Evolutionary conservation across 1,140 invertebrate genomes (phyloP).

Genomic region (Zaprionus vittiger): DNA sequence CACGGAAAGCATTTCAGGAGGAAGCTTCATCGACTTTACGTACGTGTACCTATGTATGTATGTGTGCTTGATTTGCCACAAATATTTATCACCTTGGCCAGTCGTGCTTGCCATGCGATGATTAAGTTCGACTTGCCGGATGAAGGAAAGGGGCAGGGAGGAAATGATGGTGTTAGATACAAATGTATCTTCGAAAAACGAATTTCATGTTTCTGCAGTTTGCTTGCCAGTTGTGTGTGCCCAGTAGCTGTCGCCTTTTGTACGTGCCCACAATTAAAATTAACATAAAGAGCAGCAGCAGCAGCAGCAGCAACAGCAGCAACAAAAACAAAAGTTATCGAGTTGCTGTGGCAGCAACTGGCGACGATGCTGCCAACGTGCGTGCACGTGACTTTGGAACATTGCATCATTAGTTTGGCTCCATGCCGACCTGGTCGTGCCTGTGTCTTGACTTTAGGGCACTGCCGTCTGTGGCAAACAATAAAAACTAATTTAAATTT

Average conservation of each 20-base stretch:
- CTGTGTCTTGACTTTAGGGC: not conserved
- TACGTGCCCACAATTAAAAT: slow-evolving; percentile 79
- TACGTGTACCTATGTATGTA: slow-evolving; percentile 2
- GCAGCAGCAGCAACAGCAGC: slow-evolving; percentile 1
- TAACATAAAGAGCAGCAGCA: slow-evolving; percentile 54
- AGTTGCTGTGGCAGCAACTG: slow-evolving; percentile 56
- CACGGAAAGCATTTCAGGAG: slow-evolving; percentile 2
- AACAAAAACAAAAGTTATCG: slow-evolving; percentile 26
- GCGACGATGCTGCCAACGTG: slow-evolving; percentile 50
- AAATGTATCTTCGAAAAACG: slow-evolving; percentile 39
- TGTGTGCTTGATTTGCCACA: slow-evolving; percentile 26
- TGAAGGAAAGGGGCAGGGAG: too few relatives aligned
- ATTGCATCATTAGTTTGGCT: slow-evolving; percentile 72
- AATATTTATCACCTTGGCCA: slow-evolving; percentile 32
- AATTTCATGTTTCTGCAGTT: slow-evolving; percentile 76
- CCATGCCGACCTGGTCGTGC: slow-evolving; percentile 5
- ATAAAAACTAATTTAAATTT: slow-evolving; percentile 82
- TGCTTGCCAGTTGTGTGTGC: slow-evolving; percentile 40
- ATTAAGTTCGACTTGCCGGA: slow-evolving; percentile 19
- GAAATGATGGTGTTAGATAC: slow-evolving; percentile 27
- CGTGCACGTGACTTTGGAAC: slow-evolving; percentile 66
- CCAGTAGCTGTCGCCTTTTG: slow-evolving; percentile 45
- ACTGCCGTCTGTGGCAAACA: slow-evolving; percentile 51
- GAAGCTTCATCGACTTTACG: slow-evolving; percentile 2
- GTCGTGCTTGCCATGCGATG: slow-evolving; percentile 18